phyloP scores from a whole-genome alignment of 2,888 invertebrate species.

The Ophion obscuratus region DNA sequence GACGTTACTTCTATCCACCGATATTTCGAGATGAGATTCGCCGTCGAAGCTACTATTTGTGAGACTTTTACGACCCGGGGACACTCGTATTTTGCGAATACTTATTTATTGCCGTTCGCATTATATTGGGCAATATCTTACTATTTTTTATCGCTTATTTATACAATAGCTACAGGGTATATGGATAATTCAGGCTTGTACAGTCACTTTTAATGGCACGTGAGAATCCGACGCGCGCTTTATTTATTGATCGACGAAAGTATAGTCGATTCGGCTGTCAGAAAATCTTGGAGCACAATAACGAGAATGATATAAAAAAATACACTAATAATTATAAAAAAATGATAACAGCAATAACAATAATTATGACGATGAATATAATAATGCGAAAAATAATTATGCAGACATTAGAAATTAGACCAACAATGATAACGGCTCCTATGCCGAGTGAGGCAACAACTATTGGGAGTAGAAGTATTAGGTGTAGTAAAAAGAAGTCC shows the following conservation, averaged over 20 bases:
- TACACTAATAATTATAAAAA: not conserved
- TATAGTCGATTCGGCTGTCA: too few species aligned
- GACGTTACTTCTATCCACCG: not conserved
- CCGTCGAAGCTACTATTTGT: not conserved
- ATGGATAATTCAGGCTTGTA: constrained; percentile 6
- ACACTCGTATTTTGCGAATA: constrained; percentile 8
- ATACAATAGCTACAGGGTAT: not conserved
- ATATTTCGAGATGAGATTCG: constrained; percentile 7
- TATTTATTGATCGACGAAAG: not conserved
- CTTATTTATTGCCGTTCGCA: constrained; percentile 22
- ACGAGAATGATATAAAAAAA: not conserved
- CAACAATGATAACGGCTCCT: too few species aligned
- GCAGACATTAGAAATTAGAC: too few species aligned
- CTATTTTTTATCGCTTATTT: constrained; percentile 33
- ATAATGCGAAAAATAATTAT: too few species aligned
- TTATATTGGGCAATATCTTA: constrained; percentile 13
- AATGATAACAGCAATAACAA: too few species aligned
- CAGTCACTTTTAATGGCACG: not conserved
- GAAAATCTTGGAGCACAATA: not conserved
- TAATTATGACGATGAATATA: too few species aligned
- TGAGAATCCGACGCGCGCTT: not conserved
- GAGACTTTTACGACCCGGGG: constrained; percentile 1
- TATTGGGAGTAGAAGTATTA: too few species aligned
- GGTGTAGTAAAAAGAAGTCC: too few species aligned
- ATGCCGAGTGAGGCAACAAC: too few species aligned